Percentiles rank a stretch among this genome's conserved stretches.
These are phyloP conservation scores for Cheilosia scutellata DNA, from an alignment of 2,888 invertebrate species.

Conservation along the genomic window DNA sequence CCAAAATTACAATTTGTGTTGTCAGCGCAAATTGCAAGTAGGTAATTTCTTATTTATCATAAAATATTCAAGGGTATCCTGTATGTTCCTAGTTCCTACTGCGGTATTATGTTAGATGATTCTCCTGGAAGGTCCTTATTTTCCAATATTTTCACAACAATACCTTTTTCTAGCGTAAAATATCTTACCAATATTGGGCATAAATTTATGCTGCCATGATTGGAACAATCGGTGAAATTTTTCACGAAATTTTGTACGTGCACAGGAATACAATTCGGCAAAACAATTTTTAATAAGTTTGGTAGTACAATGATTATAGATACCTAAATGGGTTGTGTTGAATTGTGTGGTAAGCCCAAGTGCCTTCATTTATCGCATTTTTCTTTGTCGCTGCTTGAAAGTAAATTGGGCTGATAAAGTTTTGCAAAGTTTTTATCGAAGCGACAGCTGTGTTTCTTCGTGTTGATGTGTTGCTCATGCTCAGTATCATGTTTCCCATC, in stretches of 20 bases:
- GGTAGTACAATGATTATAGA: constrained; percentile 17
- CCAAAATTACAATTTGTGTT: constrained; percentile 66
- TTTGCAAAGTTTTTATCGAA: constrained; percentile 8
- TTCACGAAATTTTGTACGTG: constrained; percentile 57
- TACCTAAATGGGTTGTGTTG: constrained; percentile 23
- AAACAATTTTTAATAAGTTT: constrained; percentile 30
- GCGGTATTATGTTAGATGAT: constrained; percentile 65
- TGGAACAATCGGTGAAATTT: constrained; percentile 65
- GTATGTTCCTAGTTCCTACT: no score
- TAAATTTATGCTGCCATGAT: constrained; percentile 64
- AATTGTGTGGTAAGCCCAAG: constrained; percentile 26
- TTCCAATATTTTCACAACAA: constrained; percentile 61
- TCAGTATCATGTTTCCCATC: not conserved
- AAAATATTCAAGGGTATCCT: constrained; percentile 16
- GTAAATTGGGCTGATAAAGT: constrained; percentile 13
- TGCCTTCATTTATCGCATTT: constrained; percentile 24
- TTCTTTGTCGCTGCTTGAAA: constrained; percentile 14
- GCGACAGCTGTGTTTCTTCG: constrained; percentile 34
- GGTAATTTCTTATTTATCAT: not conserved
- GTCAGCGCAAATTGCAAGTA: constrained; percentile 62
- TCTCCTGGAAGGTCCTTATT: constrained; percentile 57
- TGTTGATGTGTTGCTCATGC: constrained; percentile 30
- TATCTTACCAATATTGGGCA: constrained; percentile 69
- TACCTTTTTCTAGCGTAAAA: constrained; percentile 63
- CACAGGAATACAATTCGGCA: constrained; percentile 31